Conservation (phyloP, 2,113 vertebrate species). For the Grantiella picta region DNA sequence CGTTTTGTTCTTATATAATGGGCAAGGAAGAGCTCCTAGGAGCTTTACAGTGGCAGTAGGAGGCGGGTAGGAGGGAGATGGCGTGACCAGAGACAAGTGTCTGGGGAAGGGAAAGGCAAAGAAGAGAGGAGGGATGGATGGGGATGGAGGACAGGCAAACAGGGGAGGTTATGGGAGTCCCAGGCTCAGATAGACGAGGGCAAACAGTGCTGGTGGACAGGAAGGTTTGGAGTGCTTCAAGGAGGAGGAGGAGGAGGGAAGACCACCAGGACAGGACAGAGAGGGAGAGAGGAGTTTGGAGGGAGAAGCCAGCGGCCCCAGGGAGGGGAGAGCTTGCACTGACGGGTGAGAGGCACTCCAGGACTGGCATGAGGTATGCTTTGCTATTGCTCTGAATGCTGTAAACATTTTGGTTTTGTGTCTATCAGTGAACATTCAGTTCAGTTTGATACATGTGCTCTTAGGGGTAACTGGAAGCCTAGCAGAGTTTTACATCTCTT, state of each 20-base stretch:
- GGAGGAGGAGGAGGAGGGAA: not conserved
- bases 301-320: not conserved
- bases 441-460: constrained; percentile 51
- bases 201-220: not conserved
- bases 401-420: constrained; percentile 74
- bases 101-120: not conserved
- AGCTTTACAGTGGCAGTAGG: not conserved
- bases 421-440: constrained; percentile 46
- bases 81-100: not conserved
- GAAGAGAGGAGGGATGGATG: not conserved
- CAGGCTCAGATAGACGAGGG: not conserved
- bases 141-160: not conserved
- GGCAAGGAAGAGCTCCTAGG: not conserved
- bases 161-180: not conserved
- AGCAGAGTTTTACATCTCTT: not conserved
- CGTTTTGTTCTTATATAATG: not conserved
- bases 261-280: not conserved
- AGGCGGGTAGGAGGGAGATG: not conserved
- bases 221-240: not conserved
- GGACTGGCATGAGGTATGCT: constrained; percentile 70
- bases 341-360: not conserved
- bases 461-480: constrained; percentile 28
- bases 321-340: not conserved
- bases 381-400: constrained; percentile 77
- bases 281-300: not conserved